Evolutionary conservation across 2,888 invertebrate genomes (phyloP), one percentile per base, ranked within the genome.

Genomic region (Andrena fulva): DNA sequence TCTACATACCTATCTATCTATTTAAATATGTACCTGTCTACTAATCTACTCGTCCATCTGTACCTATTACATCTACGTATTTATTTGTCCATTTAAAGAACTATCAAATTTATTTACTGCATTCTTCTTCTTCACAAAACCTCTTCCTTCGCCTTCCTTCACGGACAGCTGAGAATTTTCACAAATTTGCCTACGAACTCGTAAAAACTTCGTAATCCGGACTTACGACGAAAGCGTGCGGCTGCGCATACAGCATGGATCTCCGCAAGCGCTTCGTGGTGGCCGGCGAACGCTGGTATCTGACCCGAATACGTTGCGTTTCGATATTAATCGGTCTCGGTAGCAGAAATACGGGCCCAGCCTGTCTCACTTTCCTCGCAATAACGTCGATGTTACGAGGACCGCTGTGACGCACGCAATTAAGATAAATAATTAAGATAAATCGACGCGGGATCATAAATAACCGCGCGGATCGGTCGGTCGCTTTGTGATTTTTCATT

Each of bases 371-470:
- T 73, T 74, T 68, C 27, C 24, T 50, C n/a, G 78, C n/a, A 64
- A 52, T 35, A 50, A 52, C 35, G 29, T 24, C 4, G 33, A 7
- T n/a, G 27, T 29, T 42, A 35, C 31, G 48, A 31, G 24, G 16
- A 12, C 16, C 60, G n/a, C 10, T 60, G 12, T 24, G 10, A 33
- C 54, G 75, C 33, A 27, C 2, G 31, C 60, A 62, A 77, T 80
- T 77, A 60, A 66, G 77, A 77, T 80, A 70, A 77, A 66, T 80
- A 70, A 76, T 76, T 70, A 66, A 79, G 79, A 80, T 66, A 70
- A 54, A 77, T 66, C 42, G 42, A 1, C 35, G 27, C 20, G 3
- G 10, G 12, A 2, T 24, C 64, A n/a, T 60, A 60, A 66, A 64
- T 66, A 66, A 66, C 60, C 64, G 33, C n/a, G 31, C 31, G 77